Base-by-base conservation (phyloP, 1,140 invertebrate species). In the Ostrea edulis region DNA sequence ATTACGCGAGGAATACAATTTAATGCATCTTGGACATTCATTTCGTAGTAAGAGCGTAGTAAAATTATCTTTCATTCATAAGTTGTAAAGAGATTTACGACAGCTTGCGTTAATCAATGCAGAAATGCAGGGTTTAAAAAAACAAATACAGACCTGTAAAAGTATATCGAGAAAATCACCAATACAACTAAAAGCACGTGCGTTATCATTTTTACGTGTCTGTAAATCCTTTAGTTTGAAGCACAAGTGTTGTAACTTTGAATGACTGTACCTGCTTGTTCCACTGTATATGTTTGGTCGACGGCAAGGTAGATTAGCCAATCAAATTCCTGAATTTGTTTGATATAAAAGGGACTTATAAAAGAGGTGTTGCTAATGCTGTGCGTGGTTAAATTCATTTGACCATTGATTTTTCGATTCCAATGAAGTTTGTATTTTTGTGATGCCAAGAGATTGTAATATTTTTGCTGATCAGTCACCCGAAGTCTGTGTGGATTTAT, bases 181-280 rank as follows among this genome's bases (percentile, higher is more conserved):
- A 77, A 77, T 35, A 77, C 68, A 77, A 77, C 68, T 77, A 77
- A 77, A 77, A 77, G 68, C 68, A 77, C 68, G 68, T 77, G 68
- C 68, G 68, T 77, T 77, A 77, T 77, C 68, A 77, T 77, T 29
- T 62, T 62, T 62, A n/a, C 58, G 58, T 77, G 68, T 77, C 68
- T 77, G 68, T 77, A 77, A 77, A 77, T 77, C 25, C 68, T 25
- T 62, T 77, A 77, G 68, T 77, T 77, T 77, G 68, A 29, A 77
- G 68, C 68, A 77, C 68, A 77, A 77, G 68, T 77, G 68, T 77
- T 77, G 68, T 77, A 77, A 77, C 25, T 29, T 77, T 77, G 68
- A 77, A 9, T 77, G 68, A 29, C 68, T 77, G 22, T 77, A 77
- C 68, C 68, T 77, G 68, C 25, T 29, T 77, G 25, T 29, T 77